Conservation (phyloP, 2,888 invertebrate species). For the Nebria brevicollis region DNA sequence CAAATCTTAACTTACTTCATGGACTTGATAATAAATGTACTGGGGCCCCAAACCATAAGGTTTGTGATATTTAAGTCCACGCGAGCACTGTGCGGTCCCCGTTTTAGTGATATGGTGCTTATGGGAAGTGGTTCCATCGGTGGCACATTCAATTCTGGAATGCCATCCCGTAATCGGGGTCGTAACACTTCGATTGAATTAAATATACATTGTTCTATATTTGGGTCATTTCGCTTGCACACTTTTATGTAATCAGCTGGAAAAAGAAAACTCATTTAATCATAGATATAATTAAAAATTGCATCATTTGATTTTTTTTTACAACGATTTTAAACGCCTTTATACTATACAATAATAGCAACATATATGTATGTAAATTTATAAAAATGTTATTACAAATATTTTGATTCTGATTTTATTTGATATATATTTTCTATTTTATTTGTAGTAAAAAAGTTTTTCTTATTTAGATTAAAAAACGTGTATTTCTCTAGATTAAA, state of each 20-base stretch:
- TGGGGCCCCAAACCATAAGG: slow-evolving; percentile 70
- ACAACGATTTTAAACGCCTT: too few relatives aligned
- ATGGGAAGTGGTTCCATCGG: slow-evolving; percentile 65
- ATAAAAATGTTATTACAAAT: too few relatives aligned
- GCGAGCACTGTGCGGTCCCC: slow-evolving; percentile 58
- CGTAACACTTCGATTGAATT: slow-evolving; percentile 58
- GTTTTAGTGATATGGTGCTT: slow-evolving; percentile 55
- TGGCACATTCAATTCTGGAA: slow-evolving; percentile 68
- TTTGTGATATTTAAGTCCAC: slow-evolving; percentile 71
- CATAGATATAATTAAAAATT: too few relatives aligned
- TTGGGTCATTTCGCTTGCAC: slow-evolving; percentile 57
- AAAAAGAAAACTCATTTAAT: slow-evolving; percentile 45
- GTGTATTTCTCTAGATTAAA: too few relatives aligned
- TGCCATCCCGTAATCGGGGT: slow-evolving; percentile 58
- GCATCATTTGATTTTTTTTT: too few relatives aligned
- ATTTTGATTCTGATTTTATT: too few relatives aligned
- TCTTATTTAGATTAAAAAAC: too few relatives aligned
- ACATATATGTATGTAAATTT: too few relatives aligned
- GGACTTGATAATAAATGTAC: slow-evolving; percentile 69
- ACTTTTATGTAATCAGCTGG: slow-evolving; percentile 59
- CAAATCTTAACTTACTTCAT: slow-evolving; percentile 64
- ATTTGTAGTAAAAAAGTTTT: too few relatives aligned
- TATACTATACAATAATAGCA: too few relatives aligned
- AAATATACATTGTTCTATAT: slow-evolving; percentile 59
- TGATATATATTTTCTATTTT: too few relatives aligned